Percentiles rank a stretch among this genome's conserved stretches.
These are phyloP conservation scores for Plecturocebus donacophilus DNA, from an alignment of 2,113 vertebrate genomes.

Conservation along the genomic window DNA sequence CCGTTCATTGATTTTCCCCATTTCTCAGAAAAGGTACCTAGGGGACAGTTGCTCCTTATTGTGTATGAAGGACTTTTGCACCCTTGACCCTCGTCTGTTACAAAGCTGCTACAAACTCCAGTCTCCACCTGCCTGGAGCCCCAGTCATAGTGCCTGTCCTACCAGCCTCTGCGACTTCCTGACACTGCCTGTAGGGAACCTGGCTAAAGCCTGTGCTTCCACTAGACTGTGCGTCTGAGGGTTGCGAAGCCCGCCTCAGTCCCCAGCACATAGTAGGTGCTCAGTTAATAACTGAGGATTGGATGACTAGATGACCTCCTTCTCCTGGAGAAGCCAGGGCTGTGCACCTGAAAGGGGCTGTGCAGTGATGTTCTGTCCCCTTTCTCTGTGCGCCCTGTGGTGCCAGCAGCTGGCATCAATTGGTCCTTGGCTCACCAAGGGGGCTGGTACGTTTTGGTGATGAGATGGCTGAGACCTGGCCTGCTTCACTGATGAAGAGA, in stretches of 20 bases:
- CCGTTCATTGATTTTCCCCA: not conserved
- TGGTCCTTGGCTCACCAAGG: not conserved
- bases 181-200: not conserved
- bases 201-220: not conserved
- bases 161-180: not conserved
- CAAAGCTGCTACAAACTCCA: not conserved
- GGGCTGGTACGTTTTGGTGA: not conserved
- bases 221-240: not conserved
- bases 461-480: not conserved
- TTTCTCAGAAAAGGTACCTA: not conserved
- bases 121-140: not conserved
- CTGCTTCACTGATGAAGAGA: not conserved
- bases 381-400: rapidly evolving
- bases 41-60: not conserved
- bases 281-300: not conserved
- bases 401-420: rapidly evolving
- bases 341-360: not conserved
- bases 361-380: no score
- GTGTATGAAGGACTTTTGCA: not conserved
- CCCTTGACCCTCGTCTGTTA: not conserved
- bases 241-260: not conserved
- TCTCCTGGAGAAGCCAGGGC: not conserved
- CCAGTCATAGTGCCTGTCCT: not conserved
- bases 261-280: not conserved
- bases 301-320: no score